Base-by-base conservation (phyloP, 2,888 invertebrate genomes). In the Plusia festucae region DNA sequence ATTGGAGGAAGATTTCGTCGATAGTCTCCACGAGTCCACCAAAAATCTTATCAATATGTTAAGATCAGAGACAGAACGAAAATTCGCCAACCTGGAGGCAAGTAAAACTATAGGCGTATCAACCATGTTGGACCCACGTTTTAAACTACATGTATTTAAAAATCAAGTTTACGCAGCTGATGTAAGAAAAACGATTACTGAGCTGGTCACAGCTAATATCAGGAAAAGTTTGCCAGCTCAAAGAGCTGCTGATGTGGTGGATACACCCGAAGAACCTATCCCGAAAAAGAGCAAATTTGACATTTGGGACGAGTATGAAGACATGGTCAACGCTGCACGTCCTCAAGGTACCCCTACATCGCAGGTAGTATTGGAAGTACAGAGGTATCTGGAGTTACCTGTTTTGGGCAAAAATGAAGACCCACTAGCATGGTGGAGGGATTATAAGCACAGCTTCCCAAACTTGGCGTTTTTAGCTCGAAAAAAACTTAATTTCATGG, bases 331-430 rank as follows among this genome's bases (percentile, higher is more conserved):
- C 9, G 9, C 30, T 1, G 9, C 9, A 9, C 30, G 30, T 9
- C 30, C 30, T 30, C 9, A 30, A 30, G 60, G 56, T 27, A 60
- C 68, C 27, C 63, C 68, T 34, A 63, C 32, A n/a, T 57, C 63
- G 27, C 63, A 68, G 53, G 69, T 60, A n/a, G 53, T 70, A 8
- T 16, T 65, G n/a, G 65, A 70, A 55, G 56, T 65, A n/a, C 69
- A 70, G 44, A 44, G 65, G 46, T 70, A 70, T 32, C 49, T 70
- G 22, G 65, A 70, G 20, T 34, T 65, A 24, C 70, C 65, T 8
- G 53, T 62, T 34, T 34, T 53, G 24, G 65, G 49, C 2, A 65
- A 52, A 60, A 51, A 40, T 16, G 49, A 68, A 58, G 55, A 60
- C 20, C 68, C 64, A 16, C 22, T 64, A 16, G 53, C 57, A 20